Evolutionary conservation across 2,888 invertebrate species (phyloP).

Genomic region (Sphinx pinastri): DNA sequence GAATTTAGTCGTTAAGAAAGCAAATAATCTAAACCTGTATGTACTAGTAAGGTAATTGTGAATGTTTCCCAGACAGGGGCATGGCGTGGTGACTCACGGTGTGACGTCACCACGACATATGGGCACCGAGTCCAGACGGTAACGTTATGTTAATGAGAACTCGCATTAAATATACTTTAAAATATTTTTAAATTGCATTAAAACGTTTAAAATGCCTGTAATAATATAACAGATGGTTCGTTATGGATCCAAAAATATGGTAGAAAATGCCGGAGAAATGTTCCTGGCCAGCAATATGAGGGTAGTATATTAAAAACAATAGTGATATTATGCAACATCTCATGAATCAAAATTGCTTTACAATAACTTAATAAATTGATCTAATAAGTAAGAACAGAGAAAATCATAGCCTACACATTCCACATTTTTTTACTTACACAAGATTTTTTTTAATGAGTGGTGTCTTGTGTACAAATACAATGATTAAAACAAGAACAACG

Average conservation of each 20-base stretch:
- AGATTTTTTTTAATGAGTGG: slow-evolving; percentile 15
- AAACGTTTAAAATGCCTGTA: slow-evolving; percentile 5
- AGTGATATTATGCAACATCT: no score
- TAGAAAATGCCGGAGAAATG: no score
- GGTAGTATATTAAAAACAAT: no score
- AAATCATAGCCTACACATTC: no score
- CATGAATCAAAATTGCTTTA: no score
- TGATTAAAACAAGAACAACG: slow-evolving; percentile 64
- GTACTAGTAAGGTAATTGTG: no score
- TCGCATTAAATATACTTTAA: slow-evolving; percentile 24
- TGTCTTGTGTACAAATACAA: slow-evolving; percentile 54
- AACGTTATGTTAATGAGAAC: slow-evolving; percentile 27
- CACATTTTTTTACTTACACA: no score
- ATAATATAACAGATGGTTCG: neutral
- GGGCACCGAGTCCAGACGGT: slow-evolving; percentile 35
- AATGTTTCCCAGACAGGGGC: slow-evolving; percentile 43
- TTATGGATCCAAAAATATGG: neutral
- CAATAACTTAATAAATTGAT: no score
- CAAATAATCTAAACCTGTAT: neutral
- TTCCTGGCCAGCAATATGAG: no score
- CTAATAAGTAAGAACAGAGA: no score
- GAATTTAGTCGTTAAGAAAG: slow-evolving; percentile 7
- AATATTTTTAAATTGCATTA: slow-evolving; percentile 14
- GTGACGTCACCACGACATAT: slow-evolving; percentile 54
- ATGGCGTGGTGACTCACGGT: slow-evolving; percentile 47